A percentile compares a stretch with the other conserved stretches of the same genome.
Evolutionary conservation across 2,113 vertebrate genomes (phyloP).

Genomic region (Bolborhynchus lineola): DNA sequence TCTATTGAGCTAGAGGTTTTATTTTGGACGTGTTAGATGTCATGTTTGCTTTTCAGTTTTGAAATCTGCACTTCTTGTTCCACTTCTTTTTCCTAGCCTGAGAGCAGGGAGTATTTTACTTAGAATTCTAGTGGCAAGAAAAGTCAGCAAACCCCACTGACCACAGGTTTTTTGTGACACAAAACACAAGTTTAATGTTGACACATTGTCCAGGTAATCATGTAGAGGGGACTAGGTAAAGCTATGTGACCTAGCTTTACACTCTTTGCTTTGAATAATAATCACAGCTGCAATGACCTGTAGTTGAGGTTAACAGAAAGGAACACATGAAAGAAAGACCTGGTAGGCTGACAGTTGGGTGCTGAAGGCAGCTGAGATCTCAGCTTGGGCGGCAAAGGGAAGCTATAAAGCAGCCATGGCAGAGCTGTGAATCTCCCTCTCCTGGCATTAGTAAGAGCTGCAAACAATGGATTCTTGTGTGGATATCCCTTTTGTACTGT

Average conservation of each 20-base stretch:
- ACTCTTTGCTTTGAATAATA: neutral
- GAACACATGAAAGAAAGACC: neutral
- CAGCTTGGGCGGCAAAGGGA: neutral
- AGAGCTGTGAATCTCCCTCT: neutral
- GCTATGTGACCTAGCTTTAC: neutral
- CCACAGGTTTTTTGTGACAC: neutral
- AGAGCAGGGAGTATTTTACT: neutral
- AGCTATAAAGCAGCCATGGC: neutral
- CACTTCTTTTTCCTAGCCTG: neutral
- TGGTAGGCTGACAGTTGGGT: neutral
- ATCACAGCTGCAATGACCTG: neutral
- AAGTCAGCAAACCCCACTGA: neutral
- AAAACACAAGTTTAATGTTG: neutral
- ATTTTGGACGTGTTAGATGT: neutral
- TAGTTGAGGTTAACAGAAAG: neutral
- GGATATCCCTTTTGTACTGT: neutral
- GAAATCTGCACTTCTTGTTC: neutral
- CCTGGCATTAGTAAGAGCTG: neutral
- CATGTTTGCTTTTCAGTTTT: neutral
- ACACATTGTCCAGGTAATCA: neutral
- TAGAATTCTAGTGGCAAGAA: neutral
- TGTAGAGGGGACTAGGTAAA: neutral
- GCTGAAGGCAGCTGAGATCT: neutral
- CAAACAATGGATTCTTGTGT: neutral
- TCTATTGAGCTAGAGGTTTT: neutral